These are phyloP conservation scores for Toxotes lorentzi DNA, from an alignment of 2,797 vertebrate genomes.

Conservation along the genomic window DNA sequence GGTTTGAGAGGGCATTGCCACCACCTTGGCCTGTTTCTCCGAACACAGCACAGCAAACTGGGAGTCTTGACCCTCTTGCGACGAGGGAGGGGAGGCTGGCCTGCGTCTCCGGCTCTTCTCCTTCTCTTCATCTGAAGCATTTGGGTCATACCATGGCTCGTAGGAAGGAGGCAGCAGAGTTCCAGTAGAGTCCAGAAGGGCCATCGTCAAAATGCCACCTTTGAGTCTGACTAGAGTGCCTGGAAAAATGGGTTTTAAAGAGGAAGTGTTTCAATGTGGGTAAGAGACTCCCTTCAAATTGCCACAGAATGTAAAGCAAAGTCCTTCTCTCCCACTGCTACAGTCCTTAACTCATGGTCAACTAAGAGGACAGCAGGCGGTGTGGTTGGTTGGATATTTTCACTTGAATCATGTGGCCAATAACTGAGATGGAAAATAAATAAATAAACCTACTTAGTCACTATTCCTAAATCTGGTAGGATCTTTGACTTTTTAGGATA, in stretches of 20 bases:
- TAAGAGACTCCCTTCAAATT: not conserved
- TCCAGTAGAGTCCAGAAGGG: conserved; percentile 91
- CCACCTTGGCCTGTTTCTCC: conserved; percentile 97
- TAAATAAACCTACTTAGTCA: not conserved
- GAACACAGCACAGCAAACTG: conserved; percentile 97
- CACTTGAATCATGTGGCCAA: not conserved
- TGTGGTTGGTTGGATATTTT: not conserved
- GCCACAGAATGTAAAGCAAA: not conserved
- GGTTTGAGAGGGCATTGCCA: conserved; percentile 94
- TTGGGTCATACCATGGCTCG: conserved; percentile 94
- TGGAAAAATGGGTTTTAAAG: conserved; percentile 60
- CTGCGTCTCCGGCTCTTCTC: conserved; percentile 91
- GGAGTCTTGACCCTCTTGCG: conserved; percentile 92
- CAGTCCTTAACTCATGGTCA: not conserved
- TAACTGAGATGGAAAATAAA: not conserved
- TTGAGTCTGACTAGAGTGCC: conserved; percentile 93
- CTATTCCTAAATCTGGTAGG: not conserved
- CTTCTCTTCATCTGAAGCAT: conserved; percentile 92
- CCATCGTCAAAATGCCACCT: conserved; percentile 93
- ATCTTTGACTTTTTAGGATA: not conserved
- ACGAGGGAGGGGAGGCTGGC: conserved; percentile 90
- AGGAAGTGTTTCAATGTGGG: not conserved
- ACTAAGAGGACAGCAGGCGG: not conserved
- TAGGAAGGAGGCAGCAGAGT: conserved; percentile 90
- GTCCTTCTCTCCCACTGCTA: not conserved